Evolutionary conservation across 92 coral and sea anemone species (phyloP).

Genomic region (Actinostola sp.): DNA sequence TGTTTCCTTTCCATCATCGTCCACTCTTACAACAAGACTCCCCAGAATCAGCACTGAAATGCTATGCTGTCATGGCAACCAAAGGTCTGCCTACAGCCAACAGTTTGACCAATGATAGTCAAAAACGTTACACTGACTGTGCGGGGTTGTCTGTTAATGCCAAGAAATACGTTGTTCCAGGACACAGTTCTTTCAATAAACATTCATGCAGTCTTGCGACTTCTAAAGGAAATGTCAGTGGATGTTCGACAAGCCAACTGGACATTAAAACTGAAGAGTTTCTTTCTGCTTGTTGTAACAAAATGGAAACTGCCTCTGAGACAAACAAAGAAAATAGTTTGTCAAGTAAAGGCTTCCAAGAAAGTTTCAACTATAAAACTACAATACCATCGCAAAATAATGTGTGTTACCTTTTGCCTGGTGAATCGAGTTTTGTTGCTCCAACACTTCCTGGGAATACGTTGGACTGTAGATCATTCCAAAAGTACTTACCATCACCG

Average conservation of each 20-base stretch:
- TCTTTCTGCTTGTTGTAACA: neutral
- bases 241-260: conserved; percentile 9
- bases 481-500: conserved; percentile 11
- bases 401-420: conserved; percentile 60
- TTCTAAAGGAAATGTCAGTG: conserved; percentile 8
- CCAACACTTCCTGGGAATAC: conserved; percentile 75
- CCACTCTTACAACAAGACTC: conserved; percentile 65
- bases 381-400: conserved; percentile 9
- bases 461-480: conserved; percentile 66
- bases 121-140: conserved; percentile 73
- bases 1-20: conserved; percentile 91
- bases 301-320: conserved; percentile 10
- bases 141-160: conserved; percentile 46
- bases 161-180: conserved; percentile 64
- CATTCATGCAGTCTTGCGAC: conserved; percentile 15
- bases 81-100: conserved; percentile 91
- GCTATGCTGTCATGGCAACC: conserved; percentile 81
- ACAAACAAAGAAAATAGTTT: neutral
- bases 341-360: conserved; percentile 13
- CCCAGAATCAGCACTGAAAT: conserved; percentile 62
- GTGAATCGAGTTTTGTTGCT: conserved; percentile 40
- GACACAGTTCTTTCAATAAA: conserved; percentile 36
- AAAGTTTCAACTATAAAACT: neutral
- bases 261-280: conserved; percentile 4
- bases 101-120: conserved; percentile 69